Conservation (phyloP, 2,888 invertebrate genomes). For the Acrocera orbiculus region DNA sequence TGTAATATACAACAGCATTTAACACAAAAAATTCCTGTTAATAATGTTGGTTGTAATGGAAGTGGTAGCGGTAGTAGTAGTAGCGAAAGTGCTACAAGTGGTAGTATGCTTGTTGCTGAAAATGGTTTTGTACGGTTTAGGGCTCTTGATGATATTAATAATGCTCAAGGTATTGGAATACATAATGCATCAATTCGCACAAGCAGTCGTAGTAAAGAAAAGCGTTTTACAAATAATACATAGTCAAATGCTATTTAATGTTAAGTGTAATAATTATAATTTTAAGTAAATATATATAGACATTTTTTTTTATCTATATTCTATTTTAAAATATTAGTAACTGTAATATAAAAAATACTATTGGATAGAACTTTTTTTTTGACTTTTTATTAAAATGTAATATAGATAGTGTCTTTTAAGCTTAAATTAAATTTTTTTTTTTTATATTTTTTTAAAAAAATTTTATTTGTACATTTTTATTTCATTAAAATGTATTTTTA, state of each 20-base stretch:
- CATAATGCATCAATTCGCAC: constrained; percentile 18
- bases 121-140: constrained; percentile 77
- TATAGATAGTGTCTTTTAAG: no score
- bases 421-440: no score
- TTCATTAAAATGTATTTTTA: no score
- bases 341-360: no score
- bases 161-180: constrained; percentile 18
- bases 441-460: no score
- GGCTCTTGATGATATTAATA: constrained; percentile 38
- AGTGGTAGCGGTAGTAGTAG: constrained; percentile 27
- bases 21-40: constrained; percentile 10
- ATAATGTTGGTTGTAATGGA: constrained; percentile 10
- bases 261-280: no score
- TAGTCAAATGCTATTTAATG: constrained; percentile 14
- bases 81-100: constrained; percentile 36
- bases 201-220: constrained; percentile 13
- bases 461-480: no score
- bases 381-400: no score
- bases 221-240: constrained; percentile 16
- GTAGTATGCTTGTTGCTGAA: constrained; percentile 75
- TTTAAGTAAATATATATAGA: no score
- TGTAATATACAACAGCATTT: constrained; percentile 28
- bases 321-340: no score
- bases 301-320: no score
- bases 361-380: no score